A percentile compares a stretch with the other conserved stretches of the same genome.
phyloP scores from a whole-genome alignment of 2,113 vertebrate species.

The Microtus montanus region DNA sequence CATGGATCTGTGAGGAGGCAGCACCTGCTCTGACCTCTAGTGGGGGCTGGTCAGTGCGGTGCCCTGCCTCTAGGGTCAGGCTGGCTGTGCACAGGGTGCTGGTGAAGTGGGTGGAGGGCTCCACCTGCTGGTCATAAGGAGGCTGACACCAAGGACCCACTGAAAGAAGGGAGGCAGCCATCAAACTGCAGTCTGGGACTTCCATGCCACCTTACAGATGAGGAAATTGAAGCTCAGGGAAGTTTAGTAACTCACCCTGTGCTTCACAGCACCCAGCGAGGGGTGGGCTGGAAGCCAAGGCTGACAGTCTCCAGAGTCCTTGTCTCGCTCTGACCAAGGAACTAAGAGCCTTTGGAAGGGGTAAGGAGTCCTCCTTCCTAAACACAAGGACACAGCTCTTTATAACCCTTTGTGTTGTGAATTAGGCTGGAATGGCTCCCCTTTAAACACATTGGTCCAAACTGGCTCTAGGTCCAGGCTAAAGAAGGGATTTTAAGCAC shows the following conservation, averaged over 20 bases:
- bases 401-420: background rate
- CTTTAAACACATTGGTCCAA: background rate
- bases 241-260: background rate
- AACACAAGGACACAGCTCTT: background rate
- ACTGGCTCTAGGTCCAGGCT: background rate
- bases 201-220: background rate
- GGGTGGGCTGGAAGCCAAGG: background rate
- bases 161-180: background rate
- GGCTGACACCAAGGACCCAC: background rate
- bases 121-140: constrained; percentile 62
- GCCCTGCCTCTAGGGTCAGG: background rate
- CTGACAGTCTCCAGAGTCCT: background rate
- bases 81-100: background rate
- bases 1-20: background rate
- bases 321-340: background rate
- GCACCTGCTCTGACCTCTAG: background rate
- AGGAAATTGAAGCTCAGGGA: background rate
- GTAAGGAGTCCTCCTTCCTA: background rate
- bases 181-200: background rate
- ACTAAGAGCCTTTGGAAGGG: background rate
- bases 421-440: background rate
- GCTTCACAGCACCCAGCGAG: constrained; percentile 1
- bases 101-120: background rate
- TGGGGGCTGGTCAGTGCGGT: background rate
- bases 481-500: background rate